Conservation (phyloP, 2,113 vertebrate species). For the Petaurus breviceps region DNA sequence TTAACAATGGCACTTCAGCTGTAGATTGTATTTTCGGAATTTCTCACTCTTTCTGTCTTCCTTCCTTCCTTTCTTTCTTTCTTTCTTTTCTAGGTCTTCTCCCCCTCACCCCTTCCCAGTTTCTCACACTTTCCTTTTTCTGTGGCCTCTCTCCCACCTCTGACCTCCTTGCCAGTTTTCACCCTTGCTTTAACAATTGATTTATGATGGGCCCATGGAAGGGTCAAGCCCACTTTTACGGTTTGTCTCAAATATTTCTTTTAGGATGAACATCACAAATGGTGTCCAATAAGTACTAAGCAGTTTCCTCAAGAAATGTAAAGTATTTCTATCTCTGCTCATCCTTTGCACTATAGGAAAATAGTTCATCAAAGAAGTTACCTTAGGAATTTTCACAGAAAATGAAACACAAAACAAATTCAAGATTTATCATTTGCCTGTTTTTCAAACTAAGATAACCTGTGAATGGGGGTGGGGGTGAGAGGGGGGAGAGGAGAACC, state of each 20-base stretch:
- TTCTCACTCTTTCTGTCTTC: neutral
- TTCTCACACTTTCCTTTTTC: constrained; percentile 81
- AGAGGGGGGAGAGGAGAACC: constrained; percentile 64
- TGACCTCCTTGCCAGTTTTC: constrained; percentile 87
- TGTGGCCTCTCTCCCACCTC: constrained; percentile 87
- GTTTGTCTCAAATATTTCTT: constrained; percentile 90
- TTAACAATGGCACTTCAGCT: constrained; percentile 1
- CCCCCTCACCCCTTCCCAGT: neutral
- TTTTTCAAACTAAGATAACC: constrained; percentile 76
- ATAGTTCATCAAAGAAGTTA: constrained; percentile 66
- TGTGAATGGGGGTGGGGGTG: neutral
- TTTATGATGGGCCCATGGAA: constrained; percentile 87
- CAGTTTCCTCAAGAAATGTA: constrained; percentile 83
- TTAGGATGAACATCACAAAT: constrained; percentile 86
- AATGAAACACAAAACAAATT: constrained; percentile 81
- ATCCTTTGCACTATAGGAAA: constrained; percentile 66
- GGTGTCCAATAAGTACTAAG: constrained; percentile 83
- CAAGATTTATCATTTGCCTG: constrained; percentile 63
- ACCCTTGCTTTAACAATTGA: constrained; percentile 89
- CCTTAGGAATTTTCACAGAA: constrained; percentile 82
- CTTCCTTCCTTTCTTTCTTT: constrained; percentile 43
- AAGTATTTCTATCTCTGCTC: constrained; percentile 81
- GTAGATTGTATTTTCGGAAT: neutral
- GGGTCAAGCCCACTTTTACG: constrained; percentile 90
- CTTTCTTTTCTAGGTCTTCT: constrained; percentile 61